Evolutionary conservation across 2,113 vertebrate genomes (phyloP).

Genomic region (Parotia lawesii): DNA sequence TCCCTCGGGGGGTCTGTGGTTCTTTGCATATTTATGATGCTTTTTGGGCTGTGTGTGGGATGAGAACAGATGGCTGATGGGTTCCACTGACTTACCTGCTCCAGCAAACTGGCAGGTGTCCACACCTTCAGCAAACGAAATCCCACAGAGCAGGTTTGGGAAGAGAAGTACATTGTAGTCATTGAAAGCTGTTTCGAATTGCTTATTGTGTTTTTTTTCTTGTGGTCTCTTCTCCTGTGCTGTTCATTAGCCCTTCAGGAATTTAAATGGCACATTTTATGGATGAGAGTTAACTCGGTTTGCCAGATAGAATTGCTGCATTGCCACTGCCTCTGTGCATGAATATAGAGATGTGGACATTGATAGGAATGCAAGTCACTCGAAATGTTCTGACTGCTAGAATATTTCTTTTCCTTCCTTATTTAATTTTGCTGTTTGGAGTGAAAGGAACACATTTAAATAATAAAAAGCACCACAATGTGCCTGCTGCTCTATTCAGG

Average conservation of each 20-base stretch:
- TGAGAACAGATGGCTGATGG: conserved; percentile 70
- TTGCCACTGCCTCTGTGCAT: background rate
- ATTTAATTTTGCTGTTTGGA: conserved; percentile 64
- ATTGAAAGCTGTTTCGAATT: conserved; percentile 7
- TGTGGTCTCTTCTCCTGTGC: background rate
- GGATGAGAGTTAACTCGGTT: conserved; percentile 26
- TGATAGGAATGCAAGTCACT: conserved; percentile 22
- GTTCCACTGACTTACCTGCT: conserved; percentile 48
- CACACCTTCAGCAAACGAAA: background rate
- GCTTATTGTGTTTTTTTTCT: background rate
- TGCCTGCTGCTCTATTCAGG: conserved; percentile 51
- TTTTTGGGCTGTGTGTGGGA: conserved; percentile 39
- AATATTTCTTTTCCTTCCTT: conserved; percentile 41
- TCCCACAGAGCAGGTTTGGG: background rate
- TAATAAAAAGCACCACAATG: conserved; percentile 47
- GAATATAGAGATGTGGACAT: conserved; percentile 11
- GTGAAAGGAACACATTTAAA: conserved; percentile 53
- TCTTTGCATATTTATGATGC: conserved; percentile 38
- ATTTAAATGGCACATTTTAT: conserved; percentile 52
- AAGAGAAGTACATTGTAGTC: background rate
- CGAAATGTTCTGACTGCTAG: background rate
- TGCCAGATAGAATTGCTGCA: conserved; percentile 14
- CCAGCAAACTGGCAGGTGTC: conserved; percentile 31
- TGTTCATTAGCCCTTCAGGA: conserved; percentile 38
- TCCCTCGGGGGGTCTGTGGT: background rate